Percentiles rank a stretch among this genome's conserved stretches.
phyloP scores from a whole-genome alignment of 2,888 invertebrate genomes.

The Oegoconia quadripuncta region DNA sequence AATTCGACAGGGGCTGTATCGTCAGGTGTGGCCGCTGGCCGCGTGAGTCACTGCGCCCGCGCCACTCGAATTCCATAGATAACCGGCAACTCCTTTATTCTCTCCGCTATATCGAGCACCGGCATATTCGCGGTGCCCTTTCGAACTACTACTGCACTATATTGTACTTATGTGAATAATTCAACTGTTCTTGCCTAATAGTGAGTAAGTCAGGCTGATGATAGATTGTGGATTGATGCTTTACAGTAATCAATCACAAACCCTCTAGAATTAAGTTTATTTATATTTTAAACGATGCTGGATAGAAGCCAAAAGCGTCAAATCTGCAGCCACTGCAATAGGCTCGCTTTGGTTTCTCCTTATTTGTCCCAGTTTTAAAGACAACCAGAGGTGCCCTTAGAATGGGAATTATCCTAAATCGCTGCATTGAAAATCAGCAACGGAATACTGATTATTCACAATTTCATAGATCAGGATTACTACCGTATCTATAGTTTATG shows the following conservation, averaged over 20 bases:
- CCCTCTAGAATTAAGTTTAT: too few species aligned
- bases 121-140: constrained; percentile 65
- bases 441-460: too few species aligned
- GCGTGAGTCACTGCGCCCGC: constrained; percentile 60
- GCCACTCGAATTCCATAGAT: constrained; percentile 63
- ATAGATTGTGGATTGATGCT: neutral
- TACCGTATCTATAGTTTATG: too few species aligned
- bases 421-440: too few species aligned
- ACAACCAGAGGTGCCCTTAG: too few species aligned
- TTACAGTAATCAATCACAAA: neutral
- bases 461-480: too few species aligned
- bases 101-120: constrained; percentile 45
- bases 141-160: constrained; percentile 44
- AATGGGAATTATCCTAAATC: too few species aligned
- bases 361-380: too few species aligned
- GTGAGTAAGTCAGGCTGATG: constrained; percentile 18
- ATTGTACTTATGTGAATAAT: constrained; percentile 44
- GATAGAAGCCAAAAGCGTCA: too few species aligned
- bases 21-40: constrained; percentile 69
- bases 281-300: too few species aligned
- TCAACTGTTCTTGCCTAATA: constrained; percentile 41
- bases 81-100: constrained; percentile 47
- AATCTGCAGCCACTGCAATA: too few species aligned
- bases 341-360: too few species aligned
- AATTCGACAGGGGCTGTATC: constrained; percentile 57